Conservation (phyloP, 1,140 invertebrate genomes). For the Drosophila biarmipes region DNA sequence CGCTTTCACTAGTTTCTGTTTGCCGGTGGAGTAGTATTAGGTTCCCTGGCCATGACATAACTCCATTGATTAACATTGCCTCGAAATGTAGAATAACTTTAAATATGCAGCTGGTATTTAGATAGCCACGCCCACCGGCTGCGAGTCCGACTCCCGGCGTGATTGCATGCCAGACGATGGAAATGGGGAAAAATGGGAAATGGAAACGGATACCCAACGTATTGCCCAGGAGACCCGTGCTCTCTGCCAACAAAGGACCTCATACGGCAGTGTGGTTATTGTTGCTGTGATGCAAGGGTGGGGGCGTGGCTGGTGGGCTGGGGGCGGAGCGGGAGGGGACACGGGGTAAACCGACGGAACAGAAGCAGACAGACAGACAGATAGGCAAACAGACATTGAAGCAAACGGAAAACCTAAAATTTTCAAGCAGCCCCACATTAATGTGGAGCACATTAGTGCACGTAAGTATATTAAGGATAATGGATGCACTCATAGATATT, state of each 20-base stretch:
- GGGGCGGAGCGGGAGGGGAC: neutral
- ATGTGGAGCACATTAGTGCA: constrained; percentile 81
- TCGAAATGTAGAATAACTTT: constrained; percentile 8
- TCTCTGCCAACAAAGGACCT: constrained; percentile 21
- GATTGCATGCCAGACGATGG: constrained; percentile 32
- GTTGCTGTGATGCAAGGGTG: constrained; percentile 6
- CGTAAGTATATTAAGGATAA: constrained; percentile 83
- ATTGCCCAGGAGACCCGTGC: constrained; percentile 36
- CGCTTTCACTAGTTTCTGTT: too few relatives aligned
- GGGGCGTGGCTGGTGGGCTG: constrained; percentile 12
- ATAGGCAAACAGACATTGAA: constrained; percentile 4
- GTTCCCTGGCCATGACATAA: neutral
- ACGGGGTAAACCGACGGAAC: neutral
- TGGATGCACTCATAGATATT: constrained; percentile 82
- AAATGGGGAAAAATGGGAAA: constrained; percentile 36
- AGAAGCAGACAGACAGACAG: constrained; percentile 15
- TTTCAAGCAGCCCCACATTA: constrained; percentile 74
- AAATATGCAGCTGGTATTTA: constrained; percentile 25
- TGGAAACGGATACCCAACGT: constrained; percentile 49
- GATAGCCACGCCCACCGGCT: constrained; percentile 21
- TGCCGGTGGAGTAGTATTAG: too few relatives aligned
- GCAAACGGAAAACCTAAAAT: constrained; percentile 55
- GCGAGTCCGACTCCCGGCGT: constrained; percentile 10
- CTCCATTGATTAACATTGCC: constrained; percentile 15
- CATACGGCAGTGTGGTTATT: constrained; percentile 7